Conservation (phyloP, 2,797 vertebrate species). For the Lycodopsis pacificus region DNA sequence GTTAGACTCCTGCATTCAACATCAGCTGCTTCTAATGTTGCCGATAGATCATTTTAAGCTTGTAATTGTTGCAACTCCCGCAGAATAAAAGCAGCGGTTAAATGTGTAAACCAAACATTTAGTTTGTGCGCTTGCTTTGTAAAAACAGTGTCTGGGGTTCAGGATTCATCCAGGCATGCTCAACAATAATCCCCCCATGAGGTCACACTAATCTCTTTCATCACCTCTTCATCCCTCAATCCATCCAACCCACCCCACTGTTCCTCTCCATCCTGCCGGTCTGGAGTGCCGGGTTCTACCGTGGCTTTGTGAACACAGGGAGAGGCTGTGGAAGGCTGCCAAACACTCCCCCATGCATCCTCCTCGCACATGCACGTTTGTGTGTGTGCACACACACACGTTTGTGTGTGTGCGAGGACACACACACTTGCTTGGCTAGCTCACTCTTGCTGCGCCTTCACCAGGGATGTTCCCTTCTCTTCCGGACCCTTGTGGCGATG, state of each 20-base stretch:
- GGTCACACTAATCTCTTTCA: constrained; percentile 50
- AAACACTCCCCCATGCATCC: constrained; percentile 29
- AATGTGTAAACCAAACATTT: neutral
- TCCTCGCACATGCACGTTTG: neutral
- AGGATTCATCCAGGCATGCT: constrained; percentile 13
- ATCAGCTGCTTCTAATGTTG: constrained; percentile 27
- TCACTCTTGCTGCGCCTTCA: constrained; percentile 27
- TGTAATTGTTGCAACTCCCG: constrained; percentile 27
- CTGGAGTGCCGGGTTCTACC: constrained; percentile 42
- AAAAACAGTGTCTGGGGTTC: constrained; percentile 5
- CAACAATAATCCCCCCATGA: constrained; percentile 43
- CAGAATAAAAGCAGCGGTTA: constrained; percentile 14
- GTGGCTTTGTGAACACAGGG: constrained; percentile 34
- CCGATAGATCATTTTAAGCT: constrained; percentile 41
- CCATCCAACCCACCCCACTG: constrained; percentile 24
- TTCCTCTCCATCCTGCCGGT: constrained; percentile 29
- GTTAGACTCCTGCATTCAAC: constrained; percentile 37
- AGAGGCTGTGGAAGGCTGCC: constrained; percentile 42
- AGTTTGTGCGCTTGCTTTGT: neutral
- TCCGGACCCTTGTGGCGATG: constrained; percentile 1
- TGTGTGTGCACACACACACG: too few relatives aligned
- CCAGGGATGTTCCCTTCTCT: constrained; percentile 39
- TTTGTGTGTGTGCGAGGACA: too few relatives aligned
- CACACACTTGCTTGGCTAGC: constrained; percentile 16
- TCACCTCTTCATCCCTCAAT: constrained; percentile 49